Conservation (phyloP, 2,888 invertebrate species). For the Anticlea derivata region DNA sequence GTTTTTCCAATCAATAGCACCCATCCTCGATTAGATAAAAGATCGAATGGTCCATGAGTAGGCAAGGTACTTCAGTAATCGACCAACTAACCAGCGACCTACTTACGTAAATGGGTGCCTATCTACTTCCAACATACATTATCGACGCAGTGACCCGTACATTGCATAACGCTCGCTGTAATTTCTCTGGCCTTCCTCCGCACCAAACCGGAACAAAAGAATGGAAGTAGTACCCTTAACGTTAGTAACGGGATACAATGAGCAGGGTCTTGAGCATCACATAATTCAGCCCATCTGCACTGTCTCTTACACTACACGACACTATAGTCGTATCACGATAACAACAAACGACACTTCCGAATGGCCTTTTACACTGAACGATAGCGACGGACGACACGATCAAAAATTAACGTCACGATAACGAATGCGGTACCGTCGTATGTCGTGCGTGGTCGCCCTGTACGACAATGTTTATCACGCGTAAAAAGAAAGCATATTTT, state of each 20-base stretch:
- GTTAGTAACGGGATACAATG: conserved; percentile 17
- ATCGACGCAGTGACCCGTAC: conserved; percentile 28
- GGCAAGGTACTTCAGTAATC: not conserved
- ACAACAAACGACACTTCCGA: too few species aligned
- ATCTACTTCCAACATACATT: conserved; percentile 22
- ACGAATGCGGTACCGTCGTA: too few species aligned
- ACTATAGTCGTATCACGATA: too few species aligned
- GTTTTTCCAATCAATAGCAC: conserved; percentile 8
- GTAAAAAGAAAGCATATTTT: too few species aligned
- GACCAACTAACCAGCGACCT: conserved; percentile 9
- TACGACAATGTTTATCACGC: too few species aligned
- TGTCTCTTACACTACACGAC: too few species aligned
- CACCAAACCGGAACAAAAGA: conserved; percentile 29
- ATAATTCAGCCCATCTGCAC: too few species aligned
- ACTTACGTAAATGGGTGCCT: conserved; percentile 14
- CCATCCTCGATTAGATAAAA: conserved; percentile 11
- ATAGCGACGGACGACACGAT: too few species aligned
- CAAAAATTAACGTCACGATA: too few species aligned
- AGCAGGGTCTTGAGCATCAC: not conserved
- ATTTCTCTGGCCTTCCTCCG: conserved; percentile 26
- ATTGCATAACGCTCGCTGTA: conserved; percentile 23
- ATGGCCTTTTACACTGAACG: too few species aligned
- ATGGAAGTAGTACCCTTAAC: conserved; percentile 9
- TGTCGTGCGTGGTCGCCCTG: too few species aligned
- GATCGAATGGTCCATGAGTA: conserved; percentile 1